phyloP scores from a whole-genome alignment of 2,888 invertebrate genomes.

The Meghimatium bilineatum region DNA sequence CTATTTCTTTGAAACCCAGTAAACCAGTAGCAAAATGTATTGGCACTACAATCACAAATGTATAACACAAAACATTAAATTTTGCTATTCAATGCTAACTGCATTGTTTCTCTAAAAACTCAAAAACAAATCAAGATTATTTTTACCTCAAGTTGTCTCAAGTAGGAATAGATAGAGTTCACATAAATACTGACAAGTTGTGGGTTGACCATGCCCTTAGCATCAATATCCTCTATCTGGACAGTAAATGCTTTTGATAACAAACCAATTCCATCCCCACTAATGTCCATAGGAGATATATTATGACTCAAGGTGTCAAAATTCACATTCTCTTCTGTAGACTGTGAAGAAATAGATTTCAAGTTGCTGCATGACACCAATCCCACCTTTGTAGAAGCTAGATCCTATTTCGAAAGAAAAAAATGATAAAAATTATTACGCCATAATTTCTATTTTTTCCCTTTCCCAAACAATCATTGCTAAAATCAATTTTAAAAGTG shows the following conservation, averaged over 20 bases:
- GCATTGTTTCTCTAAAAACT: too few relatives aligned
- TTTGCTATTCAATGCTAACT: too few relatives aligned
- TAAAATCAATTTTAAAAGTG: too few relatives aligned
- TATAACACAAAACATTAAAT: too few relatives aligned
- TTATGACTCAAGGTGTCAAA: conserved; percentile 42
- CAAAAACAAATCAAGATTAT: not conserved
- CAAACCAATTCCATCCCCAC: conserved; percentile 65
- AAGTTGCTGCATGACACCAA: conserved; percentile 28
- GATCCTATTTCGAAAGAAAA: conserved; percentile 3
- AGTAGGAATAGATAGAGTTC: conserved; percentile 91
- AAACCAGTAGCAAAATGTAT: too few relatives aligned
- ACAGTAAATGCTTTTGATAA: conserved; percentile 61
- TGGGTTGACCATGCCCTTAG: conserved; percentile 85
- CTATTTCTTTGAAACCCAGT: too few relatives aligned
- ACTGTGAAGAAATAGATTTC: not conserved
- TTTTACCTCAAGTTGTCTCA: conserved; percentile 84
- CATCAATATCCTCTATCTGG: conserved; percentile 81
- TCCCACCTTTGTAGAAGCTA: conserved; percentile 34
- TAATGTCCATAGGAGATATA: conserved; percentile 68
- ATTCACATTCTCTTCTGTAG: not conserved
- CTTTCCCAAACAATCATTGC: too few relatives aligned
- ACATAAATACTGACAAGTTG: conserved; percentile 89
- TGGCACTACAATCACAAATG: too few relatives aligned
- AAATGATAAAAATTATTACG: not conserved
- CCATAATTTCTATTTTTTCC: too few relatives aligned